Percentiles rank a stretch among this genome's conserved stretches.
phyloP scores from a whole-genome alignment of 2,113 vertebrate species.

The Hemiscyllium ocellatum region DNA sequence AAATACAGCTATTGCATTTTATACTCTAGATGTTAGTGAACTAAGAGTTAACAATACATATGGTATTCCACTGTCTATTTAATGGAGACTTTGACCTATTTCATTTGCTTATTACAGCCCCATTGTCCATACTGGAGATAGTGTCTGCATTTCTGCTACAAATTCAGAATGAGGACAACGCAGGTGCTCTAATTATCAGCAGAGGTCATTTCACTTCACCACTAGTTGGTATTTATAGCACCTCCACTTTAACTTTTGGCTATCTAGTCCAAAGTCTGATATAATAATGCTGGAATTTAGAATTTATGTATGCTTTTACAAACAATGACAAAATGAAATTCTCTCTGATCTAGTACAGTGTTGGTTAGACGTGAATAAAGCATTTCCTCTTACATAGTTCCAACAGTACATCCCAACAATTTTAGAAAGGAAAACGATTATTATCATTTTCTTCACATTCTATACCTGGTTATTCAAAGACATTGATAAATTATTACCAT shows the following conservation, averaged over 20 bases:
- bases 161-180: neutral
- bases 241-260: neutral
- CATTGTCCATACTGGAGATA: no score
- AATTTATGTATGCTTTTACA: constrained; percentile 9
- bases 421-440: neutral
- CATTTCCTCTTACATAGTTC: neutral
- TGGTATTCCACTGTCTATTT: neutral
- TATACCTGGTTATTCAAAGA: neutral
- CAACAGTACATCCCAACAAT: neutral
- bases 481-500: neutral
- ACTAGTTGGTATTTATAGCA: neutral
- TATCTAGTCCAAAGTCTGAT: neutral
- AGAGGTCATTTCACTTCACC: neutral
- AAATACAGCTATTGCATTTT: neutral
- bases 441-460: constrained; percentile 15
- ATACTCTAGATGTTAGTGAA: neutral
- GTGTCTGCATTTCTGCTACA: neutral
- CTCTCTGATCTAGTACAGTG: neutral
- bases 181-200: neutral
- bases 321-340: neutral
- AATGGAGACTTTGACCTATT: neutral
- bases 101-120: neutral
- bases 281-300: neutral
- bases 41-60: neutral
- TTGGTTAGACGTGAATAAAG: neutral